Conservation (phyloP, 2,113 vertebrate genomes). For the Clinocottus analis region DNA sequence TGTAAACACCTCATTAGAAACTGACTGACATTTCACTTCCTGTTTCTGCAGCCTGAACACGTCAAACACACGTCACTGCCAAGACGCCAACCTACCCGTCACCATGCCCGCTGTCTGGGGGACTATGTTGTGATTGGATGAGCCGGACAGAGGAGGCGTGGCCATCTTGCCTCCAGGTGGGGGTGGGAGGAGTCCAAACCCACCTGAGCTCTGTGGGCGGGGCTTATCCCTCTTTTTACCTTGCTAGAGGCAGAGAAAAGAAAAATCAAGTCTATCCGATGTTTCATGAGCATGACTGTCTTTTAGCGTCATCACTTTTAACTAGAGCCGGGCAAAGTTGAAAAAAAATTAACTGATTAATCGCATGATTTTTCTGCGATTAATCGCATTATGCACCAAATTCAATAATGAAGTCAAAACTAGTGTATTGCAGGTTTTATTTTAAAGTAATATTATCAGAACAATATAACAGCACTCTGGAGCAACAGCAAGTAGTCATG, state of each 20-base stretch:
- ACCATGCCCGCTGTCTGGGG: conserved; percentile 54
- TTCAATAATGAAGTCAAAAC: no score
- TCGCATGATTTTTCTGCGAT: no score
- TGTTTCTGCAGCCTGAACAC: conserved; percentile 13
- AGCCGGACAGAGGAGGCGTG: conserved; percentile 74
- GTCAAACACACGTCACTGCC: no score
- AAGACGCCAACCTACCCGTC: conserved; percentile 4
- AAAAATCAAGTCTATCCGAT: not conserved
- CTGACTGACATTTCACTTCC: conserved; percentile 13
- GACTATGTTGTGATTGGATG: conserved; percentile 83
- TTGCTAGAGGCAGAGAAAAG: conserved; percentile 78
- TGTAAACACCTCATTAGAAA: not conserved
- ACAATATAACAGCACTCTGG: no score
- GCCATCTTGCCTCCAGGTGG: conserved; percentile 91
- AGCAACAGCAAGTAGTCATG: no score
- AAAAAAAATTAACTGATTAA: no score
- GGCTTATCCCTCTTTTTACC: conserved; percentile 91
- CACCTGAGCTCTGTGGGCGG: conserved; percentile 84
- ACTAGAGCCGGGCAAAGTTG: no score
- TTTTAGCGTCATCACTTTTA: no score
- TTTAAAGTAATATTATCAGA: no score
- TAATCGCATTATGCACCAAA: no score
- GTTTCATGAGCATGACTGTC: not conserved
- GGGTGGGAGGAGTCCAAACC: conserved; percentile 90
- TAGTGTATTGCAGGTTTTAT: no score